A percentile compares a stretch with the other conserved stretches of the same genome.
Conservation (phyloP, 1,140 invertebrate genomes). For the Cherax quadricarinatus region DNA sequence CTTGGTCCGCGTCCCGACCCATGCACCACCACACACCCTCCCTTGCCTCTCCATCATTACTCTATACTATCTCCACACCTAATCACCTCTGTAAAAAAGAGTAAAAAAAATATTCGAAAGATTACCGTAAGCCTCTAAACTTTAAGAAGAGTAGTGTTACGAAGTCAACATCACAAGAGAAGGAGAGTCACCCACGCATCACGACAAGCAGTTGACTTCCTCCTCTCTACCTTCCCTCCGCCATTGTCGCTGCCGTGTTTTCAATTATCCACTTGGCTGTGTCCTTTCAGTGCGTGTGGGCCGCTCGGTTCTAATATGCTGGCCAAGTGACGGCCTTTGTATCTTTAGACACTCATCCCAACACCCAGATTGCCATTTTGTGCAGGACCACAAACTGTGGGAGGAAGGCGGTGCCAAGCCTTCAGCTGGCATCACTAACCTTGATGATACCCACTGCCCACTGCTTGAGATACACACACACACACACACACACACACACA, state of each 20-base stretch:
- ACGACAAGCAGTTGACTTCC: conserved; percentile 21
- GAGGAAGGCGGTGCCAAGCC: conserved; percentile 9
- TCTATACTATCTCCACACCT: too few species aligned
- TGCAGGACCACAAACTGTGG: conserved; percentile 36
- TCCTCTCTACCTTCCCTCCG: neutral
- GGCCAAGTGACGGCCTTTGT: conserved; percentile 62
- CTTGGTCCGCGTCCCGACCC: neutral
- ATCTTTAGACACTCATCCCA: conserved; percentile 58
- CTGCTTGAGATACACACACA: conserved; percentile 20
- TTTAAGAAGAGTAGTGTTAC: too few species aligned
- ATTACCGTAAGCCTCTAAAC: neutral
- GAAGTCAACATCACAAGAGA: too few species aligned
- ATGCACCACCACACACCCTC: neutral
- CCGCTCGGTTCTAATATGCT: conserved; percentile 66
- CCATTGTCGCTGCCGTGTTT: conserved; percentile 67
- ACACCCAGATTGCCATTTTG: conserved; percentile 62
- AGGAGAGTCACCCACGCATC: conserved; percentile 2
- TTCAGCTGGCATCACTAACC: neutral
- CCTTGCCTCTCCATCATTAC: neutral
- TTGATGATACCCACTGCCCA: neutral
- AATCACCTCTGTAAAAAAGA: neutral
- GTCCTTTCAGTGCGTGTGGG: conserved; percentile 68
- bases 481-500: conserved; percentile 47
- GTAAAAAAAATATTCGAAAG: neutral
- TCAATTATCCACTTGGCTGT: conserved; percentile 72